Percentiles rank a stretch among this genome's conserved stretches.
phyloP scores from a whole-genome alignment of 2,888 invertebrate genomes.

The Epinotia demarniana region DNA sequence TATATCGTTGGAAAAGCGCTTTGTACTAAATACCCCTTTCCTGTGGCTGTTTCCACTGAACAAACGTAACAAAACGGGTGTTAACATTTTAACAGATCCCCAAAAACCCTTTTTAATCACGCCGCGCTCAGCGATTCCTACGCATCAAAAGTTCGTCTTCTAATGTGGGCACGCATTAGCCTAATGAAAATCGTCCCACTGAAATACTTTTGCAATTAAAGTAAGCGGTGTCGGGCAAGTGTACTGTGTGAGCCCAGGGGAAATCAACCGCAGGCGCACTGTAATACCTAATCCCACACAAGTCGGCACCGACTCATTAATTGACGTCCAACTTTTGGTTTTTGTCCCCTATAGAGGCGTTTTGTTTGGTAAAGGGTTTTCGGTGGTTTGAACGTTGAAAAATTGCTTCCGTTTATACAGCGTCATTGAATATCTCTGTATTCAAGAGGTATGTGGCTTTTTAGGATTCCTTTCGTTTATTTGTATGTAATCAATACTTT shows the following conservation, averaged over 20 bases:
- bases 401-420: neutral
- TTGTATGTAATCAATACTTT: no score
- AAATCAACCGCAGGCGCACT: constrained; percentile 63
- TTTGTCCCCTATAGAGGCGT: constrained; percentile 24
- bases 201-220: constrained; percentile 71
- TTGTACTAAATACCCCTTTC: neutral
- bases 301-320: constrained; percentile 56
- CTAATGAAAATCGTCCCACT: constrained; percentile 65
- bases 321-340: constrained; percentile 50
- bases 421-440: neutral
- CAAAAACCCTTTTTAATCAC: constrained; percentile 55
- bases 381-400: neutral
- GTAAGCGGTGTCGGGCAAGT: constrained; percentile 59
- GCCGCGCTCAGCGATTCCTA: constrained; percentile 48
- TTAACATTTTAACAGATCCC: constrained; percentile 47
- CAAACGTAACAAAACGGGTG: constrained; percentile 13
- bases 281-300: constrained; percentile 56
- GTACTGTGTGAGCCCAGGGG: constrained; percentile 61
- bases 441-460: neutral
- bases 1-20: neutral
- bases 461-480: neutral
- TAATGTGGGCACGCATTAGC: constrained; percentile 59
- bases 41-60: neutral
- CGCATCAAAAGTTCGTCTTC: constrained; percentile 52
- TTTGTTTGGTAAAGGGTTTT: constrained; percentile 27